Conservation (phyloP, 2,113 vertebrate genomes). For the Terrapene triunguis region DNA sequence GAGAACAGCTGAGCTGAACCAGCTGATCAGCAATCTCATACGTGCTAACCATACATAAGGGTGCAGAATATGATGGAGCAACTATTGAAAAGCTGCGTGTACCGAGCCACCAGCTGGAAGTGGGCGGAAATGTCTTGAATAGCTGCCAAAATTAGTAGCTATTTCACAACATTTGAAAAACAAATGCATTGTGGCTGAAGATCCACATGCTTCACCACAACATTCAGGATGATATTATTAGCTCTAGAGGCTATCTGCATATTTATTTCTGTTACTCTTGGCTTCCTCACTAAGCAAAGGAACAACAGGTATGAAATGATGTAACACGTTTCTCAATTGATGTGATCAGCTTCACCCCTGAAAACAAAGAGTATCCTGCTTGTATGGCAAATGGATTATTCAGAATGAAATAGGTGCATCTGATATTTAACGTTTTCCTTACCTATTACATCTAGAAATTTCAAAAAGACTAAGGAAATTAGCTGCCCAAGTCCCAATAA, state of each 20-base stretch:
- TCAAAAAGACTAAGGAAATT: background rate
- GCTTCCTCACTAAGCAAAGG: slow-evolving; percentile 52
- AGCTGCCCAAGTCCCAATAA: background rate
- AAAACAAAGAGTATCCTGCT: background rate
- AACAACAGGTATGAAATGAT: slow-evolving; percentile 56
- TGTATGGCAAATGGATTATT: background rate
- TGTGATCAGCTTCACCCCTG: slow-evolving; percentile 5
- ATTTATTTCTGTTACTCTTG: slow-evolving; percentile 65
- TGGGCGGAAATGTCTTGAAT: slow-evolving; percentile 75
- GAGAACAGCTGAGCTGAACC: slow-evolving; percentile 42
- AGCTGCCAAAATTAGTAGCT: slow-evolving; percentile 75
- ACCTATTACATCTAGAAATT: background rate
- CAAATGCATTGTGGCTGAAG: slow-evolving; percentile 59
- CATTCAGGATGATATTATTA: slow-evolving; percentile 69
- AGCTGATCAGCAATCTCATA: slow-evolving; percentile 33
- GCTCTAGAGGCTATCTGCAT: slow-evolving; percentile 43
- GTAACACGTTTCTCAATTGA: slow-evolving; percentile 33
- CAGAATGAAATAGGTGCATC: background rate
- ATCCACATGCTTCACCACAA: slow-evolving; percentile 56
- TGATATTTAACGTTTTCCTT: background rate
- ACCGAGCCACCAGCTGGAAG: slow-evolving; percentile 73
- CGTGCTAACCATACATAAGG: slow-evolving; percentile 12
- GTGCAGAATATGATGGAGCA: slow-evolving; percentile 45
- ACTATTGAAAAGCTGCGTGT: slow-evolving; percentile 61
- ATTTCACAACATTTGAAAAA: slow-evolving; percentile 78